Conservation (phyloP, 2,888 invertebrate genomes). For the Zygogramma bicolorata region DNA sequence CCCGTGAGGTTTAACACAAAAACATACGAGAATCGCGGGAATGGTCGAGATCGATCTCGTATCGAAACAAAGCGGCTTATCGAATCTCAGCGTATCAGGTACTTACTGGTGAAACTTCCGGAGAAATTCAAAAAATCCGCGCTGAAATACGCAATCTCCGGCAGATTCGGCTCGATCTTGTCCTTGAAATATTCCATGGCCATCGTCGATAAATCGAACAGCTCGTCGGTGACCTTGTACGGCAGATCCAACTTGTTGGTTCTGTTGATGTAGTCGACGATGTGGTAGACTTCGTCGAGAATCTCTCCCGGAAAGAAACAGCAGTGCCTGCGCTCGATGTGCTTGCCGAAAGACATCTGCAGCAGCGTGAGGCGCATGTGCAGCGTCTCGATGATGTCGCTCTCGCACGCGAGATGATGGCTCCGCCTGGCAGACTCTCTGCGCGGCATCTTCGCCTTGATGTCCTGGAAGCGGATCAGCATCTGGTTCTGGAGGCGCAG, state of each 20-base stretch:
- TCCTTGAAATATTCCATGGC: constrained; percentile 98
- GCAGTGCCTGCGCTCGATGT: constrained; percentile 92
- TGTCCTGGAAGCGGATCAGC: constrained; percentile 85
- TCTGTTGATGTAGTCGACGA: constrained; percentile 83
- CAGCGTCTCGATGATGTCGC: constrained; percentile 92
- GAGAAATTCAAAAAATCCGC: constrained; percentile 86
- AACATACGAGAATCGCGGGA: no score
- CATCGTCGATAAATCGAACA: constrained; percentile 95
- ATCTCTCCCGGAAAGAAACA: constrained; percentile 97
- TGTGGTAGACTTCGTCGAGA: constrained; percentile 90
- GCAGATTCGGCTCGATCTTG: constrained; percentile 89
- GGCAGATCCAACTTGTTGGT: constrained; percentile 87
- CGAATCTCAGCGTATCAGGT: no score
- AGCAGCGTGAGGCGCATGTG: constrained; percentile 91
- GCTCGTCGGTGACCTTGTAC: constrained; percentile 93
- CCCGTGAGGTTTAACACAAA: no score
- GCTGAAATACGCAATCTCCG: constrained; percentile 89
- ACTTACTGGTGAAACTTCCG: constrained; percentile 69
- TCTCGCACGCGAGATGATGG: constrained; percentile 91
- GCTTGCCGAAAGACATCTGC: constrained; percentile 95
- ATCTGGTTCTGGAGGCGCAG: constrained; percentile 87
- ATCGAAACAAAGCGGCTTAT: no score
- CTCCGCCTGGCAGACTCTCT: constrained; percentile 91
- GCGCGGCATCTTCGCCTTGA: constrained; percentile 92
- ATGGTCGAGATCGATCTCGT: no score